These are phyloP conservation scores for Lottia gigantea DNA, from an alignment of 2,888 invertebrate genomes.

Conservation along the genomic window DNA sequence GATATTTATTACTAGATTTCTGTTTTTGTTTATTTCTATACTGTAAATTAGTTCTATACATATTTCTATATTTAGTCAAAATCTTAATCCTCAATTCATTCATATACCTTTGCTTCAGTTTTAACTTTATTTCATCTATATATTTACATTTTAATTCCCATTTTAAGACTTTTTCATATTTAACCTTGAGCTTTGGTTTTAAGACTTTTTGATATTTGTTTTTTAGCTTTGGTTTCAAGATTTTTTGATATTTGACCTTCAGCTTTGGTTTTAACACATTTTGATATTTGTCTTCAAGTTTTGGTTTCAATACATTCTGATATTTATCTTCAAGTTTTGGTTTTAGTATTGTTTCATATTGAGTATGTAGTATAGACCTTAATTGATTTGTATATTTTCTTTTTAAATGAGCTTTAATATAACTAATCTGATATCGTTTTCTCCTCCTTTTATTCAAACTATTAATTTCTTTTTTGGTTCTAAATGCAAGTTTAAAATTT, in stretches of 20 bases:
- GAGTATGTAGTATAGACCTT: too few relatives aligned
- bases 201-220: too few relatives aligned
- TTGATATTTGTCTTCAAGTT: too few relatives aligned
- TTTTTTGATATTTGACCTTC: too few relatives aligned
- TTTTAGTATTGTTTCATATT: too few relatives aligned
- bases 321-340: too few relatives aligned
- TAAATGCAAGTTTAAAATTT: background rate
- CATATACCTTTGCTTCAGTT: background rate
- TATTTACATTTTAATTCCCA: background rate
- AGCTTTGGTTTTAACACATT: too few relatives aligned
- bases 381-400: background rate
- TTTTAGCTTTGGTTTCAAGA: too few relatives aligned
- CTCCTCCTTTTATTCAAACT: background rate
- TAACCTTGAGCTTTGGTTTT: too few relatives aligned
- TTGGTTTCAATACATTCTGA: too few relatives aligned
- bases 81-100: background rate
- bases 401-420: background rate
- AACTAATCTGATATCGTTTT: too few relatives aligned
- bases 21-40: background rate
- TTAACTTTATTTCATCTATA: background rate
- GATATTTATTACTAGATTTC: background rate
- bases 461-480: background rate
- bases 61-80: too few relatives aligned
- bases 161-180: background rate
- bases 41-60: background rate